phyloP scores from a whole-genome alignment of 1,140 invertebrate species.

The Bombyx mandarina region DNA sequence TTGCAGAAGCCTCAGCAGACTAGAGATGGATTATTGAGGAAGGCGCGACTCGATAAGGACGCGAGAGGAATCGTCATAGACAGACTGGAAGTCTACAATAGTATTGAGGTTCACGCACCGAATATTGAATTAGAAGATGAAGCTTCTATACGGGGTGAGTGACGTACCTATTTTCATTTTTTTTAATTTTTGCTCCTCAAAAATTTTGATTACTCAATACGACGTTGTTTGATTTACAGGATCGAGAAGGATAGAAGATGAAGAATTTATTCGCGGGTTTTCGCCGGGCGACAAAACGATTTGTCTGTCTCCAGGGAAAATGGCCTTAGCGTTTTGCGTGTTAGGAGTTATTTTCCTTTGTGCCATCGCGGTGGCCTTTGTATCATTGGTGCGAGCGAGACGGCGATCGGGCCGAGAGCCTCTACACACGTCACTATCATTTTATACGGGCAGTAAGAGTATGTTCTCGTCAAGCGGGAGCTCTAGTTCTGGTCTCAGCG shows the following conservation, averaged over 20 bases:
- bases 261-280: slow-evolving; percentile 48
- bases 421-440: slow-evolving; percentile 63
- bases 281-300: slow-evolving; percentile 75
- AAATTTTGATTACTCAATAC: not conserved
- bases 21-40: slow-evolving; percentile 57
- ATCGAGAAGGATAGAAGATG: slow-evolving; percentile 56
- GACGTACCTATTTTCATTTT: not conserved
- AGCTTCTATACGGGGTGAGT: slow-evolving; percentile 63
- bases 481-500: slow-evolving; percentile 68
- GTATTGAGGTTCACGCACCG: slow-evolving; percentile 82
- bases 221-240: slow-evolving; percentile 26
- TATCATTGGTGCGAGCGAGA: slow-evolving; percentile 74
- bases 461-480: slow-evolving; percentile 67
- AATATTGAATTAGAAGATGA: slow-evolving; percentile 78
- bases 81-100: slow-evolving; percentile 82
- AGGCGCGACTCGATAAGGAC: slow-evolving; percentile 62
- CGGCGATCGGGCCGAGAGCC: slow-evolving; percentile 53
- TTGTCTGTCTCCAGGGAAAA: slow-evolving; percentile 80
- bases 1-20: slow-evolving; percentile 57
- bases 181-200: not conserved
- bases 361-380: slow-evolving; percentile 76
- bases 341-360: slow-evolving; percentile 77
- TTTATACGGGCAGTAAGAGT: slow-evolving; percentile 69
- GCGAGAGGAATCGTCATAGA: slow-evolving; percentile 75
- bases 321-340: slow-evolving; percentile 79